These are phyloP conservation scores for Watsonalla cultraria DNA, from an alignment of 2,888 invertebrate genomes.

Conservation along the genomic window DNA sequence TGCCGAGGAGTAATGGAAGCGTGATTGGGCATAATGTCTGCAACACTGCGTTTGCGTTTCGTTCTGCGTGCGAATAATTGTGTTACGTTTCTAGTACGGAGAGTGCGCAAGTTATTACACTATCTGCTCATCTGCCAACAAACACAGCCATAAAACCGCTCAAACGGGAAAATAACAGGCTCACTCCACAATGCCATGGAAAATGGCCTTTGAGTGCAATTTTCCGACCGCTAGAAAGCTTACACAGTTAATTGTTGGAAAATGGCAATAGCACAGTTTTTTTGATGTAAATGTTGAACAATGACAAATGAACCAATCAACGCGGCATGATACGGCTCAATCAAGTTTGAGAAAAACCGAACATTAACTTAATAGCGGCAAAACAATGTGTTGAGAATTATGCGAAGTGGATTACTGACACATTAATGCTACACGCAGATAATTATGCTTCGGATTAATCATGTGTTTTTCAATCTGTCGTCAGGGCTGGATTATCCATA, in stretches of 20 bases:
- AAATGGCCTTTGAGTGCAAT: constrained; percentile 47
- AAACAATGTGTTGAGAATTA: constrained; percentile 20
- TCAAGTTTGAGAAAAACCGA: constrained; percentile 11
- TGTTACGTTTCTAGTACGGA: constrained; percentile 70
- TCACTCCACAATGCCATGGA: constrained; percentile 70
- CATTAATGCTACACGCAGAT: not conserved
- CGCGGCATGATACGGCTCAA: not conserved
- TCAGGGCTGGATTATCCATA: no score
- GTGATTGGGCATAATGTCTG: constrained; percentile 6
- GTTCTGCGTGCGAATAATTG: constrained; percentile 72
- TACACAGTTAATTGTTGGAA: constrained; percentile 46
- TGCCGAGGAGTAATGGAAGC: not conserved
- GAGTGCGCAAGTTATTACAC: constrained; percentile 52
- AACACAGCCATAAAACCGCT: constrained; percentile 68
- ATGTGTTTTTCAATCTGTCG: no score
- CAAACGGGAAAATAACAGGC: constrained; percentile 77
- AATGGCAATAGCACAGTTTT: constrained; percentile 37
- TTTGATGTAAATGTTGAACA: constrained; percentile 31
- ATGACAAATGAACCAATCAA: constrained; percentile 29
- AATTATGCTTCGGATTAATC: not conserved
- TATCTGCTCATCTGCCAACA: constrained; percentile 67
- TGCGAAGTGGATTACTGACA: constrained; percentile 13
- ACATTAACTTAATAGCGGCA: constrained; percentile 20
- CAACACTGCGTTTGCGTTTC: constrained; percentile 32
- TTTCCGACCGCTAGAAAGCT: constrained; percentile 66